phyloP scores from a whole-genome alignment of 2,113 vertebrate genomes.

The Machaerirhynchus nigripectus region DNA sequence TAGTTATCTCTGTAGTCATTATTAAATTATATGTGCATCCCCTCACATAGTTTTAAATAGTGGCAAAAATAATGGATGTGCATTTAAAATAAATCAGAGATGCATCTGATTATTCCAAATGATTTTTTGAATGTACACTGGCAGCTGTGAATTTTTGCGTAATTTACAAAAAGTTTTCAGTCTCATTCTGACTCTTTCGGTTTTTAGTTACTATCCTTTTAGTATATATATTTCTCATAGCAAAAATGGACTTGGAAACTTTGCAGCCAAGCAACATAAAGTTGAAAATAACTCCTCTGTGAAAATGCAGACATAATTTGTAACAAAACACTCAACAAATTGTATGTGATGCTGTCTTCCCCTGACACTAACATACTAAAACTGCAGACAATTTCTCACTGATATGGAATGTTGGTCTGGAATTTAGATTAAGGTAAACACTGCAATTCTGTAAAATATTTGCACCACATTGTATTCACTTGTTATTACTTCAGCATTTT shows the following conservation, averaged over 20 bases:
- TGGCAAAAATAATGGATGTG: not conserved
- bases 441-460: not conserved
- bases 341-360: not conserved
- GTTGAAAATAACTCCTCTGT: not conserved
- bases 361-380: not conserved
- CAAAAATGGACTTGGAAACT: not conserved
- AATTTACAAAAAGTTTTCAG: not conserved
- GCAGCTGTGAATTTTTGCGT: not conserved
- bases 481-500: not conserved
- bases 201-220: not conserved
- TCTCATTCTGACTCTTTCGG: not conserved
- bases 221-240: not conserved
- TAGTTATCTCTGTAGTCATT: not conserved
- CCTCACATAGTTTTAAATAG: not conserved
- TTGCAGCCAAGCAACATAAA: not conserved
- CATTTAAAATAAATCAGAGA: not conserved
- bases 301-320: not conserved
- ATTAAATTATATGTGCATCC: not conserved
- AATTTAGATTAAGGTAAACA: not conserved
- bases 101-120: not conserved
- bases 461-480: not conserved
- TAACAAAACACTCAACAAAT: not conserved
- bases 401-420: not conserved
- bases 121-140: not conserved
- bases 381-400: not conserved